phyloP scores from a whole-genome alignment of 2,113 vertebrate genomes.

The Chrysochloris asiatica region DNA sequence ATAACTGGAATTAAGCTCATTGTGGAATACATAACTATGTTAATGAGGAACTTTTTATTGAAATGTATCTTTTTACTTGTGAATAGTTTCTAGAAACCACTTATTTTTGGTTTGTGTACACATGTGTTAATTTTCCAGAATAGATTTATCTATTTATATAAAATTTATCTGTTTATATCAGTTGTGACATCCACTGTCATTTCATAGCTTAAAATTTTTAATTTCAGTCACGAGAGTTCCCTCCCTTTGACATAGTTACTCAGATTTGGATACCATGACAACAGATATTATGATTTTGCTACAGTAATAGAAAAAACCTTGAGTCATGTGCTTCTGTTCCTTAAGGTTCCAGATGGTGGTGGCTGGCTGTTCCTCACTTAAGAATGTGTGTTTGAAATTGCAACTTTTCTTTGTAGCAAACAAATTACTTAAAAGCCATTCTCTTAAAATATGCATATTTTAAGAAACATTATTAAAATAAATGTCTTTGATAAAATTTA shows the following conservation, averaged over 20 bases:
- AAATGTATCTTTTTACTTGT: background rate
- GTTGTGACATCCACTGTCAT: background rate
- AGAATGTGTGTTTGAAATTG: background rate
- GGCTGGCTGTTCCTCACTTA: background rate
- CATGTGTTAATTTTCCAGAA: background rate
- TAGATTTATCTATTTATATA: background rate
- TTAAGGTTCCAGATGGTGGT: background rate
- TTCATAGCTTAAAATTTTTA: background rate
- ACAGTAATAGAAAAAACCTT: background rate
- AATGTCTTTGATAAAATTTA: background rate
- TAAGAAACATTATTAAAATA: background rate
- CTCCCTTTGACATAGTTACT: background rate
- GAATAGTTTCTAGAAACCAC: background rate
- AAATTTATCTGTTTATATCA: slow-evolving; percentile 16
- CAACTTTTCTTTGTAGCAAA: background rate
- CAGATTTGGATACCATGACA: background rate
- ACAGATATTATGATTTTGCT: background rate
- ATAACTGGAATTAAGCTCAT: background rate
- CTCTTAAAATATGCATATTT: slow-evolving; percentile 23
- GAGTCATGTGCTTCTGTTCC: background rate
- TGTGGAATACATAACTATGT: background rate
- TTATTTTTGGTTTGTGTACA: background rate
- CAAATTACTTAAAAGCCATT: background rate
- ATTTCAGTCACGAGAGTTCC: background rate
- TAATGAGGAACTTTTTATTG: background rate